Conservation (phyloP, 2,888 invertebrate genomes). For the Drosophila niveifrons region DNA sequence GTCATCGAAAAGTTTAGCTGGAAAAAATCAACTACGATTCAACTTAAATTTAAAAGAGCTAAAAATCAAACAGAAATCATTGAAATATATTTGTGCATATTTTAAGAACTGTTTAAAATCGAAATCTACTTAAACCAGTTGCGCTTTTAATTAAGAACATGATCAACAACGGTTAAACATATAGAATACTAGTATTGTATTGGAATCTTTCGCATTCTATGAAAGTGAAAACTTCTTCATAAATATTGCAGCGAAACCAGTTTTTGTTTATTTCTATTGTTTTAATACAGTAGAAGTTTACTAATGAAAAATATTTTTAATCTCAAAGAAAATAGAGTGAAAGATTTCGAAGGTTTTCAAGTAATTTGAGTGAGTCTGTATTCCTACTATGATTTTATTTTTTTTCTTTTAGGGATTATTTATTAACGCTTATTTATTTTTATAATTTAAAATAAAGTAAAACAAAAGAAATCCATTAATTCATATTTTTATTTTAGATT, state of each 20-base stretch:
- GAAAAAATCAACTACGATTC: too few relatives aligned
- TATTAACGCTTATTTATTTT: too few relatives aligned
- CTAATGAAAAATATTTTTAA: too few relatives aligned
- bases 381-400: too few relatives aligned
- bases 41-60: background rate
- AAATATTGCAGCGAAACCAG: background rate
- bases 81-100: background rate
- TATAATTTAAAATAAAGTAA: too few relatives aligned
- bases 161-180: background rate
- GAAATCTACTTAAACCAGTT: background rate
- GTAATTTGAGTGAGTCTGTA: too few relatives aligned
- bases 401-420: too few relatives aligned
- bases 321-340: too few relatives aligned
- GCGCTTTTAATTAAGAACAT: constrained; percentile 2
- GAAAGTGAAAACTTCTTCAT: background rate
- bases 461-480: too few relatives aligned
- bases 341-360: too few relatives aligned
- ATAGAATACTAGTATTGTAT: background rate
- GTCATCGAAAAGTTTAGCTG: constrained; percentile 4
- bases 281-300: too few relatives aligned
- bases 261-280: background rate
- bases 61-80: background rate
- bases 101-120: background rate
- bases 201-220: background rate
- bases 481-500: too few relatives aligned